Base-by-base conservation (phyloP, 2,797 vertebrate genomes). In the Pelochelys cantorii region DNA sequence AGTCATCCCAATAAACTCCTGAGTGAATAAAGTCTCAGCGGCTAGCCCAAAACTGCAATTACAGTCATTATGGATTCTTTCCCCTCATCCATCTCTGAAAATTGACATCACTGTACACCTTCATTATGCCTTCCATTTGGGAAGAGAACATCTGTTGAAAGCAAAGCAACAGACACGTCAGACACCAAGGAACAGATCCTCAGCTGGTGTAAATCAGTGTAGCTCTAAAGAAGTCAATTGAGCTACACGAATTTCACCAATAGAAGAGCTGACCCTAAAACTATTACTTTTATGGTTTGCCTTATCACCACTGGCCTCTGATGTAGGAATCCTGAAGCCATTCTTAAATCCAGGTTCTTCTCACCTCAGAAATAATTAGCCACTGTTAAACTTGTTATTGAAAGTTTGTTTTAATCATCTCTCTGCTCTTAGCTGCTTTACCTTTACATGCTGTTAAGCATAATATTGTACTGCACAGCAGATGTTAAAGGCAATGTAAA, bases 401-500 rank as follows among this genome's bases (percentile, higher is more conserved):
- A 48, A 97, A 96, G 55, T 95, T 87, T 91, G 87, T 92, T 97
- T 97, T 97, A 97, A 86, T 88, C 83, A 77, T 97, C 60, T 89
- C 94, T 89, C 88, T 97, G 84, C 94, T 97, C 96, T 94, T 92
- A 94, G 92, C 87, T 96, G 79, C 91, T 96, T 71, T 79, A 68
- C 84, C 94, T 89, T 96, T 95, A 96, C 87, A 96, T 74, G 90
- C 90, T 96, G 95, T 96, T 98, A 97, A 97, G 92, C 93, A 81
- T 96, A 96, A 95, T 92, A 96, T 95, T 97, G 95, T 96, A 97
- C 87, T 86, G 75, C 95, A 91, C 92, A 98, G 96, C 98, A 98
- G 98, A 97, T 98, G 98, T 98, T 98, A 98, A 98, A 98, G 97
- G 97, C 96, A 97, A 98, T 97, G 97, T 98, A 98, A 98, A 98